Evolutionary conservation across 2,888 invertebrate genomes (phyloP).

Genomic region (Drosophila melanosoma): DNA sequence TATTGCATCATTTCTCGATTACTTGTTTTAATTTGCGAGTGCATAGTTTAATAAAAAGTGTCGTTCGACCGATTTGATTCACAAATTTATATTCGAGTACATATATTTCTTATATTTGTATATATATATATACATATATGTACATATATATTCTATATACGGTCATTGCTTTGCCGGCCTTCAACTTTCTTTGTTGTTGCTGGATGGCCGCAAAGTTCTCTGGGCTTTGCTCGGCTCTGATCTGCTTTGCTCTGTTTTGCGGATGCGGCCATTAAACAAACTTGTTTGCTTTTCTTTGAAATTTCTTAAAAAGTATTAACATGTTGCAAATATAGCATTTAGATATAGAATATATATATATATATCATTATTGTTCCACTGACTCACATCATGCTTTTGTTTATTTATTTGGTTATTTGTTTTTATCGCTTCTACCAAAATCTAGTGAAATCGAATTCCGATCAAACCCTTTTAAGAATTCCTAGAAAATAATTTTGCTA

Average conservation of each 20-base stretch:
- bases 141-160: conserved; percentile 65
- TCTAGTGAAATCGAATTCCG: conserved; percentile 7
- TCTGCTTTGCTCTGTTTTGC: conserved; percentile 38
- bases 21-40: conserved; percentile 13
- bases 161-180: conserved; percentile 76
- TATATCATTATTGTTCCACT: conserved; percentile 15
- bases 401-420: conserved; percentile 5
- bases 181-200: conserved; percentile 77
- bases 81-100: conserved; percentile 34
- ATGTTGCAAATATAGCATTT: conserved; percentile 16
- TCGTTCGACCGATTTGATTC: conserved; percentile 44
- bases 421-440: neutral
- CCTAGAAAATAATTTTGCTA: conserved; percentile 25
- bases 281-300: conserved; percentile 75
- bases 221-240: conserved; percentile 43
- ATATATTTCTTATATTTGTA: conserved; percentile 28
- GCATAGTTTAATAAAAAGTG: conserved; percentile 46
- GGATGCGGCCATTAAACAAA: conserved; percentile 73
- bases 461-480: conserved; percentile 30
- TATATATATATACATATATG: neutral
- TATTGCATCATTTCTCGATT: conserved; percentile 64
- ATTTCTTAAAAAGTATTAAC: conserved; percentile 55
- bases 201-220: conserved; percentile 27
- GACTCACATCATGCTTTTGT: conserved; percentile 25
- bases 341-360: conserved; percentile 13